A percentile compares a stretch with the other conserved stretches of the same genome.
These are phyloP conservation scores for Iphiclides podalirius DNA, from an alignment of 2,888 invertebrate species.

Conservation along the genomic window DNA sequence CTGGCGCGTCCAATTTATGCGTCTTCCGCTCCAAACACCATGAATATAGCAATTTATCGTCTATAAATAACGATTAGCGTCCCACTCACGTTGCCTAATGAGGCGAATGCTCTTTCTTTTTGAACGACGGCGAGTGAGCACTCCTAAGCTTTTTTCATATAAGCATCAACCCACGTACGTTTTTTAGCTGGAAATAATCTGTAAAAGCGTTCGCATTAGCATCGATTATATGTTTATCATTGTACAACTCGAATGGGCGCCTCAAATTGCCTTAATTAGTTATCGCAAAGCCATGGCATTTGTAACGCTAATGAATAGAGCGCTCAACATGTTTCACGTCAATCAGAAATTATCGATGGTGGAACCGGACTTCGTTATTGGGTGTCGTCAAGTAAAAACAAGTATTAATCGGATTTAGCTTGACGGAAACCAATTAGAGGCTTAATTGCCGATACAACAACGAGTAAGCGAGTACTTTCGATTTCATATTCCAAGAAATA, in stretches of 20 bases:
- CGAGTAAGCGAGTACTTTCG: constrained; percentile 12
- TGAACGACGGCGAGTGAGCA: no score
- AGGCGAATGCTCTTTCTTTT: constrained; percentile 43
- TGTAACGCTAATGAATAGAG: constrained; percentile 43
- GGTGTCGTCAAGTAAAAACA: constrained; percentile 54
- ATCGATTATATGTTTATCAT: constrained; percentile 25
- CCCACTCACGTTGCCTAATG: constrained; percentile 51
- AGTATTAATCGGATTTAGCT: constrained; percentile 64
- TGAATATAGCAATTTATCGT: constrained; percentile 71
- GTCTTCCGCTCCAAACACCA: constrained; percentile 65
- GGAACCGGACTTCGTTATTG: constrained; percentile 56
- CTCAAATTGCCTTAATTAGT: constrained; percentile 30
- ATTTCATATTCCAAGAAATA: constrained; percentile 6
- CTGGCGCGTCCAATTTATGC: constrained; percentile 74
- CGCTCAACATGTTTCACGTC: constrained; percentile 50
- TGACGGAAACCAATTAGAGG: constrained; percentile 69
- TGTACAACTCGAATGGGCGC: constrained; percentile 21
- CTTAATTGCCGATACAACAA: constrained; percentile 56
- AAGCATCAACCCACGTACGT: no score
- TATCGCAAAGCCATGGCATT: constrained; percentile 27
- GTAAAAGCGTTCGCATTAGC: no score
- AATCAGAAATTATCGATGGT: constrained; percentile 50
- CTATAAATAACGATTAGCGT: constrained; percentile 67
- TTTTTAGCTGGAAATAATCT: no score
- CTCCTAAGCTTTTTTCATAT: no score